Percentiles rank a stretch among this genome's conserved stretches.
phyloP scores from a whole-genome alignment of 2,113 vertebrate genomes.

The Colius striatus region DNA sequence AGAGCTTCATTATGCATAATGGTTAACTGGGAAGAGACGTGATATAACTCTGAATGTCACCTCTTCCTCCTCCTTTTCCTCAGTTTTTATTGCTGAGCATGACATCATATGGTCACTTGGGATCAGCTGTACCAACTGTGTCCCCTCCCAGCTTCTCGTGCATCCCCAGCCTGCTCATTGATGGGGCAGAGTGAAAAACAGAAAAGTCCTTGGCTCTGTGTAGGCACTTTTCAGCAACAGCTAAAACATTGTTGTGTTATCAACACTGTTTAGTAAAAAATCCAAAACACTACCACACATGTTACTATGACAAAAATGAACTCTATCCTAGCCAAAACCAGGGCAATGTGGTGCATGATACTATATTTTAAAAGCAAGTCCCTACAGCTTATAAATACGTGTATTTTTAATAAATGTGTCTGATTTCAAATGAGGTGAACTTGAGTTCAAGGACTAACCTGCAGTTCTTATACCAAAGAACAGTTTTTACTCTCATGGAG shows the following conservation, averaged over 20 bases:
- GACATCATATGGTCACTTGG: too few relatives aligned
- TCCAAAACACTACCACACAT: neutral
- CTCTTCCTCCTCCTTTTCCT: neutral
- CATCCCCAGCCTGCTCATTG: too few relatives aligned
- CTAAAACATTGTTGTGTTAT: neutral
- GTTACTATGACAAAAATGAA: neutral
- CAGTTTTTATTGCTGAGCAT: neutral
- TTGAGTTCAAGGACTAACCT: neutral
- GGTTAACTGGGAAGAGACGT: neutral
- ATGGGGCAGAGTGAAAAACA: too few relatives aligned
- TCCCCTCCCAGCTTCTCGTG: too few relatives aligned
- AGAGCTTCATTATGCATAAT: too few relatives aligned
- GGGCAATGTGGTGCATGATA: neutral
- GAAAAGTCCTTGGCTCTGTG: too few relatives aligned
- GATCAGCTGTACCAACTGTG: too few relatives aligned
- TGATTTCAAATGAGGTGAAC: neutral
- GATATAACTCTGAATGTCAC: fast-evolving
- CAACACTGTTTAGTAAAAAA: neutral
- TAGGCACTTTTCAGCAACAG: too few relatives aligned
- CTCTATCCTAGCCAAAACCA: neutral
- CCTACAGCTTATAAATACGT: neutral
- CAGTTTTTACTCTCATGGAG: neutral
- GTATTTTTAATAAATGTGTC: neutral
- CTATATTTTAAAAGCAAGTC: neutral
- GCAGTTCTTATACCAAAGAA: neutral